A percentile compares a stretch with the other conserved stretches of the same genome.
Evolutionary conservation across 2,888 invertebrate genomes (phyloP).

Genomic region (Carterocephalus palaemon): DNA sequence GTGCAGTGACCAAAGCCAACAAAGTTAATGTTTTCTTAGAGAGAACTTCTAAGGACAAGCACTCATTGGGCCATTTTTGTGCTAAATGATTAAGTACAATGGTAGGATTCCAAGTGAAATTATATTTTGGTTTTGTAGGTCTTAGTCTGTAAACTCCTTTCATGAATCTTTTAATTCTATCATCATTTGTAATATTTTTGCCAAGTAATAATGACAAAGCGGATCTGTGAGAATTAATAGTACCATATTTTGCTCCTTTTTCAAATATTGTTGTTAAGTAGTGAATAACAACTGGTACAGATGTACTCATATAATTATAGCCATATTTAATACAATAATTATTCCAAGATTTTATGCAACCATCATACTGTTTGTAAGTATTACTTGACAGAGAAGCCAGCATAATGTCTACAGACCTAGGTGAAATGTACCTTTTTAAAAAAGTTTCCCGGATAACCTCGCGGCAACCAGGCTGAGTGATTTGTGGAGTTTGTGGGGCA

Average conservation of each 20-base stretch:
- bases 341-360: slow-evolving; percentile 1
- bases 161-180: slow-evolving; percentile 19
- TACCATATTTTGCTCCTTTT: not conserved
- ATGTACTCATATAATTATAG: not conserved
- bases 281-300: not conserved
- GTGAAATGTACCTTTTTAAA: not conserved
- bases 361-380: slow-evolving; percentile 12
- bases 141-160: slow-evolving; percentile 26
- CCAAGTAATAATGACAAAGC: not conserved
- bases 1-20: slow-evolving; percentile 25
- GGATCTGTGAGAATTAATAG: not conserved
- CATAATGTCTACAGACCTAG: slow-evolving; percentile 12
- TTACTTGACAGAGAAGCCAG: slow-evolving; percentile 6
- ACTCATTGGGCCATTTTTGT: slow-evolving; percentile 8
- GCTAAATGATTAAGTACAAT: slow-evolving; percentile 15
- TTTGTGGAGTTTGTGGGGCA: slow-evolving; percentile 1
- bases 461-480: slow-evolving; percentile 13
- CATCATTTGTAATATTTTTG: not conserved
- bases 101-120: slow-evolving; percentile 16
- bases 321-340: not conserved
- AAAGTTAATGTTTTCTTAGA: slow-evolving; percentile 32
- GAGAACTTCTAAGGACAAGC: not conserved
- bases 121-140: slow-evolving; percentile 35
- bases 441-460: slow-evolving; percentile 14
- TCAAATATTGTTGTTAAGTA: not conserved